Base-by-base conservation (phyloP, 2,797 vertebrate species). In the Hippopotamyrus pictus region DNA sequence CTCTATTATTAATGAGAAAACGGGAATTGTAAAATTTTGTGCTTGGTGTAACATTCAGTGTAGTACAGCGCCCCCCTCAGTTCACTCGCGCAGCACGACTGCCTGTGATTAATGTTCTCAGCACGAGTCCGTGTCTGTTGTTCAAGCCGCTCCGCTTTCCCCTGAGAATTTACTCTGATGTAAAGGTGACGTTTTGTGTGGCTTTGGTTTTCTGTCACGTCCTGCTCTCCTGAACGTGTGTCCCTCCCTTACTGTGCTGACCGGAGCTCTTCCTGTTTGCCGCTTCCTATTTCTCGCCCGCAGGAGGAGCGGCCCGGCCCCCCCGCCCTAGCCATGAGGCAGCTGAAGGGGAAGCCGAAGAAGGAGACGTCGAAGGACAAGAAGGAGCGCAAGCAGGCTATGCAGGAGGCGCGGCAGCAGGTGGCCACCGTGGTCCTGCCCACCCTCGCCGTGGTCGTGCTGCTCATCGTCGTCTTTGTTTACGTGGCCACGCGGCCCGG, bases 341-440 rank as follows among this genome's bases (percentile, higher is more conserved):
- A 99, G 94, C 96, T 99, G 86, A 99, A 99, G 94, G 98, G 98
- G 89, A 99, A 99, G 93, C 96, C 98, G 88, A 98, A 97, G 94
- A 99, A 99, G 91, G 98, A 99, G 94, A 98, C 98, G 0, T 99
- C 97, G 65, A 97, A 94, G 93, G 98, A 99, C 92, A 99, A 99
- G 95, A 99, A 99, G 94, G 98, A 99, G 93, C 95, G 98, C 9
- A 99, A 99, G 91, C 97, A 98, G 94, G 97, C 98, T 22, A 99
- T 99, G 98, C 97, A 98, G 91, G 97, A 99, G 89, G 98, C 98
- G 0, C 97, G 98, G 1, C 97, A 97, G 93, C 98, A 99, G 93
- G 96, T 99, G 91, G 95, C 97, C 90, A 99, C 98, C 0, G 94
- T 99, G 0, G 98, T 99, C 69, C 94, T 99, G 87, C 98, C 98